phyloP scores from a whole-genome alignment of 2,113 vertebrate species.

The Poicephalus gulielmi region DNA sequence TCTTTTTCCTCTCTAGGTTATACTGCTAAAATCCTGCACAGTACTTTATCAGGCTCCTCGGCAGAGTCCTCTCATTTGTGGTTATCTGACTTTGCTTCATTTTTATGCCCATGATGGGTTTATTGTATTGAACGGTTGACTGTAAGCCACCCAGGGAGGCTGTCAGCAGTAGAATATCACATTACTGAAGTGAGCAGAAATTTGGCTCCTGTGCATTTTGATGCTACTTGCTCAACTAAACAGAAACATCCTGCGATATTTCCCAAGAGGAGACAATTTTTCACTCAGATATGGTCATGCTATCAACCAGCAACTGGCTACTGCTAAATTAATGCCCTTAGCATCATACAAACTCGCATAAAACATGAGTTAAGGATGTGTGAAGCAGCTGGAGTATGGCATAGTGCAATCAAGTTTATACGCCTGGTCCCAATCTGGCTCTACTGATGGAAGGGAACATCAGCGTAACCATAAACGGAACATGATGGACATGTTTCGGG shows the following conservation, averaged over 20 bases:
- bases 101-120: constrained; percentile 10
- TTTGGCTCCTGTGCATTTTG: background rate
- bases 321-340: background rate
- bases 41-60: background rate
- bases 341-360: background rate
- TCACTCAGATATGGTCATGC: background rate
- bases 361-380: background rate
- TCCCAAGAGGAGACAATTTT: background rate
- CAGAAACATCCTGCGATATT: constrained; percentile 25
- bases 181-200: constrained; percentile 28
- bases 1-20: background rate
- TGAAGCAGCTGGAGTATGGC: background rate
- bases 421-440: background rate
- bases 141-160: constrained; percentile 5
- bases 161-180: constrained; percentile 26
- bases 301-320: background rate
- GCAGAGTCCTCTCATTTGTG: background rate
- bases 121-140: constrained; percentile 45
- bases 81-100: constrained; percentile 18
- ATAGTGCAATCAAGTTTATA: background rate
- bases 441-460: background rate
- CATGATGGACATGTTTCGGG: background rate
- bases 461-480: background rate
- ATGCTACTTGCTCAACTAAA: constrained; percentile 30
- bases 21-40: background rate